Conservation (phyloP, 2,113 vertebrate species). For the Datnioides undecimradiatus region DNA sequence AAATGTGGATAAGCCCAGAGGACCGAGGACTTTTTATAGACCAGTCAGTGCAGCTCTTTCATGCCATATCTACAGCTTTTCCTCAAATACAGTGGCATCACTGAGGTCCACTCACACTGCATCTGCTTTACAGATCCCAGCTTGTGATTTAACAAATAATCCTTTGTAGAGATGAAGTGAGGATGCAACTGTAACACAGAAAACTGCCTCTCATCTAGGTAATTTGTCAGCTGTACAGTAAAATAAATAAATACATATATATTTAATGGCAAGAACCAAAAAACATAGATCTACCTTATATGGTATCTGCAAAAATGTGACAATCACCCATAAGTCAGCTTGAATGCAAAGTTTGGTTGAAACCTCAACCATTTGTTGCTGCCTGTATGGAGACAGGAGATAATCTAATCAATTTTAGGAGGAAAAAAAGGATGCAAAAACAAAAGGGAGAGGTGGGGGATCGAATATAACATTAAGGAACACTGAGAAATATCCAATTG, state of each 20-base stretch:
- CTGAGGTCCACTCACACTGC: constrained; percentile 30
- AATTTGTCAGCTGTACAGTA: constrained; percentile 23
- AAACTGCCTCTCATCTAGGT: not conserved
- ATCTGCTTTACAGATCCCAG: constrained; percentile 25
- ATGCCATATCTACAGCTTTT: constrained; percentile 50
- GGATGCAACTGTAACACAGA: not conserved
- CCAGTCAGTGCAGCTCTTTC: constrained; percentile 53
- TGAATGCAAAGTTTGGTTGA: constrained; percentile 60
- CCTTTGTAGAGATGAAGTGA: constrained; percentile 15
- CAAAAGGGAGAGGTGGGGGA: constrained; percentile 85
- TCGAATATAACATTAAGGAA: constrained; percentile 90
- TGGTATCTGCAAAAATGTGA: not conserved
- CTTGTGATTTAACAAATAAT: constrained; percentile 29
- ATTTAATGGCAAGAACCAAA: not conserved
- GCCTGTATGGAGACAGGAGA: constrained; percentile 68
- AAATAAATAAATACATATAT: too few species aligned
- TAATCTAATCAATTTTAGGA: constrained; percentile 84
- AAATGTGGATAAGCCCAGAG: constrained; percentile 72
- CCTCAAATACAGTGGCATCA: constrained; percentile 41
- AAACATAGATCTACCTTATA: not conserved
- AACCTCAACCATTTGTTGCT: constrained; percentile 57
- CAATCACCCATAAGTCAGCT: constrained; percentile 54
- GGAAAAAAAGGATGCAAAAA: constrained; percentile 79
- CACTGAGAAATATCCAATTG: constrained; percentile 93
- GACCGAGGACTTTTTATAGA: constrained; percentile 64